Evolutionary conservation across 2,113 vertebrate genomes (phyloP).

Genomic region (Xiphorhynchus elegans): DNA sequence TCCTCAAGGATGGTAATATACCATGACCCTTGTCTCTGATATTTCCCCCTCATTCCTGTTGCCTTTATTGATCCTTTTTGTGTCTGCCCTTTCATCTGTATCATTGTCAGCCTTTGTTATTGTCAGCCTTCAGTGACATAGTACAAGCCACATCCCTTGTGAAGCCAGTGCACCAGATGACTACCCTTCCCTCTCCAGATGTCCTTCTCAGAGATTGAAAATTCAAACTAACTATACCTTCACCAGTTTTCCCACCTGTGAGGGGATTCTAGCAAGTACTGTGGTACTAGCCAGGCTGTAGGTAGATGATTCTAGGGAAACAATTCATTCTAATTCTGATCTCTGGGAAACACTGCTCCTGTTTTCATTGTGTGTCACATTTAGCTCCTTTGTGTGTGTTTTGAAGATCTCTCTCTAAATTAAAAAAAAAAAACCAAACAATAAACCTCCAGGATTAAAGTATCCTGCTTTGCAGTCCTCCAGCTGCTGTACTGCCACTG

Average conservation of each 20-base stretch:
- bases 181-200: neutral
- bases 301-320: neutral
- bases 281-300: neutral
- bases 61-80: neutral
- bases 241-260: neutral
- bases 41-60: neutral
- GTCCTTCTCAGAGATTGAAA: neutral
- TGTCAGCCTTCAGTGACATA: rapidly evolving
- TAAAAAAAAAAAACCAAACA: neutral
- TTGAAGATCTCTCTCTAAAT: neutral
- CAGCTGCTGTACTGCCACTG: neutral
- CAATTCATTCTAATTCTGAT: neutral
- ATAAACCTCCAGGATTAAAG: neutral
- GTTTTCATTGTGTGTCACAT: neutral
- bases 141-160: rapidly evolving
- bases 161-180: neutral
- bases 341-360: neutral
- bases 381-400: neutral
- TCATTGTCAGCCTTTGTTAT: neutral
- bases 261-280: neutral
- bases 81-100: neutral
- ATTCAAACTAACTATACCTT: neutral
- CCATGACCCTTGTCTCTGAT: neutral
- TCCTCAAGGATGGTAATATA: neutral
- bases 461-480: neutral